Conservation (phyloP, 2,888 invertebrate species). For the Gari tellinella region DNA sequence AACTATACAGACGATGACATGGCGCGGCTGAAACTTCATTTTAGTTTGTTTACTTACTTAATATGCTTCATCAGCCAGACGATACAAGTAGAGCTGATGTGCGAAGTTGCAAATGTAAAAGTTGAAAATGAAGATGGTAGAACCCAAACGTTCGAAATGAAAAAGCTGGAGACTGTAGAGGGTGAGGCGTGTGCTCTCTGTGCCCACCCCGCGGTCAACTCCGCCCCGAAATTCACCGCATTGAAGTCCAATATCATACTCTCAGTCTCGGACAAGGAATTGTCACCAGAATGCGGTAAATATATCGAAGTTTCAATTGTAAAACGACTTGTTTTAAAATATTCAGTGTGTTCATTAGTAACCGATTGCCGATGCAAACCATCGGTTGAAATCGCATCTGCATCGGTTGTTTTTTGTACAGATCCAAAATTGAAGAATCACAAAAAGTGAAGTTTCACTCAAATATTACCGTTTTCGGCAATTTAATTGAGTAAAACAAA, state of each 20-base stretch:
- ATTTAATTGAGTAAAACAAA: too few species aligned
- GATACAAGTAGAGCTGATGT: slow-evolving; percentile 52
- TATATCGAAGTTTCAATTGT: too few species aligned
- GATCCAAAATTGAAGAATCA: too few species aligned
- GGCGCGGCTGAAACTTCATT: slow-evolving; percentile 55
- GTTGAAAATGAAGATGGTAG: slow-evolving; percentile 77
- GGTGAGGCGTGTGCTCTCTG: slow-evolving; percentile 68
- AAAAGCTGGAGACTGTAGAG: slow-evolving; percentile 68
- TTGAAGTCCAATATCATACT: slow-evolving; percentile 69
- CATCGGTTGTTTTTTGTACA: too few species aligned
- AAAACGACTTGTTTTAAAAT: too few species aligned
- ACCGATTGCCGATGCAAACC: too few species aligned
- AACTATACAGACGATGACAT: slow-evolving; percentile 61
- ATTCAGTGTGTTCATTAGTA: too few species aligned
- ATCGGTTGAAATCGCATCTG: too few species aligned
- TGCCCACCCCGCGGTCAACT: slow-evolving; percentile 62
- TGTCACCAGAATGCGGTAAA: slow-evolving; percentile 72
- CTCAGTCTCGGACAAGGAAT: slow-evolving; percentile 69
- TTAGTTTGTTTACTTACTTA: slow-evolving; percentile 38
- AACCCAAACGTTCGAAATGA: slow-evolving; percentile 75
- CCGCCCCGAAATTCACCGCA: slow-evolving; percentile 59
- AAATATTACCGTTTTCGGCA: too few species aligned
- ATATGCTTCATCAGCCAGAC: not conserved
- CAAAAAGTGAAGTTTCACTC: too few species aligned
- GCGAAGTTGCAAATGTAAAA: slow-evolving; percentile 72